Base-by-base conservation (phyloP, 2,113 vertebrate genomes). In the Mola mola region DNA sequence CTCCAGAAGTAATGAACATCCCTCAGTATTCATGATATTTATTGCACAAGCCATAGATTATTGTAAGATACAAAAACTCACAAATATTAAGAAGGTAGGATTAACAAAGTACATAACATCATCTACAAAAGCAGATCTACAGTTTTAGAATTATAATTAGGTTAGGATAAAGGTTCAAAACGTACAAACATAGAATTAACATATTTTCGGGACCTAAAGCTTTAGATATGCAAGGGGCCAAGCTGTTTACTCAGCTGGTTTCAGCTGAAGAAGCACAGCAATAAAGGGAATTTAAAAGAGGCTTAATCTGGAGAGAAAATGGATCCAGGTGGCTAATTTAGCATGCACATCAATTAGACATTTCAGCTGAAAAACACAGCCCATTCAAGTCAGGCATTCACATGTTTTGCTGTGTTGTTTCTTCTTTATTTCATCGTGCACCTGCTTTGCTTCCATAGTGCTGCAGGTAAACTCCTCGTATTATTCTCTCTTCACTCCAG, bases 271-370 rank as follows among this genome's bases (percentile, higher is more conserved):
- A 34, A 29, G 55, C 44, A 66, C 46, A 71, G 41, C 44, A 20
- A 25, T 52, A 12, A 51, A 20, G 20, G 53, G 48, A 66, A 56
- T 46, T 60, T 48, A 66, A 63, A 47, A 37, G 44, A 29, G 25
- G 36, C 37, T 55, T 79, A 38, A 65, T 49, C 51, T 49, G 20
- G 34, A 51, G 25, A 21, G 44, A 20, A 60, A 49, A 67, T 58
- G 29, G 68, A 56, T 71, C 49, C 84, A 78, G 79, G 51, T 75
- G 63, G 66, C 36, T 25, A 59, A 42, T 12, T 34, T 50, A 55
- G 46, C 49, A 48, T 43, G 41, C n/a, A 4, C 46, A 68, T 34
- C 73, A 77, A 46, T 72, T 57, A 31, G 33, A 74, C 61, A 53
- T 56, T 79, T 44, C 9, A 4, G 57, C 8, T 72, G 34, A 68